A percentile compares a stretch with the other conserved stretches of the same genome.
Conservation (phyloP, 2,113 vertebrate genomes). For the Rutilus rutilus region DNA sequence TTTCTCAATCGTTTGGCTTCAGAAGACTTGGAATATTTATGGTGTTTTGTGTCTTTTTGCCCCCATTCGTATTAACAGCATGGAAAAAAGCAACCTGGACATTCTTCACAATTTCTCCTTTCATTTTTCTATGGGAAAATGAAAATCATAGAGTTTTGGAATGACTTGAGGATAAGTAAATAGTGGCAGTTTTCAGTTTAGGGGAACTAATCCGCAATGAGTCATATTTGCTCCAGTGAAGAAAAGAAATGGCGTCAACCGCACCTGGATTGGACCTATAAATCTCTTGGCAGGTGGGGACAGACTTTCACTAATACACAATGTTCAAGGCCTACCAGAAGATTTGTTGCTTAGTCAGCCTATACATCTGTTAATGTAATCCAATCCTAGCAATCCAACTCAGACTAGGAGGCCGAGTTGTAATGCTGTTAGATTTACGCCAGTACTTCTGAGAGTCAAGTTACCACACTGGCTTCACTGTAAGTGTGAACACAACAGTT, state of each 20-base stretch:
- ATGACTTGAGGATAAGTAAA: not conserved
- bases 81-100: no score
- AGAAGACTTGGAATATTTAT: no score
- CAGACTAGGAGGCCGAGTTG: constrained; percentile 54
- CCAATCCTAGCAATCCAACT: constrained; percentile 51
- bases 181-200: not conserved
- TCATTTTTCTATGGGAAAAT: not conserved
- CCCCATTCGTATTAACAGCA: no score
- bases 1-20: no score
- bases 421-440: constrained; percentile 62
- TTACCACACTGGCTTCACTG: not conserved
- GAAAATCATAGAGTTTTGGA: not conserved
- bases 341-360: constrained; percentile 62
- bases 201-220: not conserved
- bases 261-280: not conserved
- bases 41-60: no score
- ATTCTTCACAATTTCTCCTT: not conserved
- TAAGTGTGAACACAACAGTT: not conserved
- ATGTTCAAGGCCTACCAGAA: constrained; percentile 39
- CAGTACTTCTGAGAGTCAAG: not conserved
- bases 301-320: constrained; percentile 67
- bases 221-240: not conserved
- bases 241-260: constrained; percentile 7
- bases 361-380: constrained; percentile 62
- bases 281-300: constrained; percentile 42